A percentile compares a stretch with the other conserved stretches of the same genome.
Conservation (phyloP, 2,888 invertebrate genomes). For the Ormyrus pomaceus region DNA sequence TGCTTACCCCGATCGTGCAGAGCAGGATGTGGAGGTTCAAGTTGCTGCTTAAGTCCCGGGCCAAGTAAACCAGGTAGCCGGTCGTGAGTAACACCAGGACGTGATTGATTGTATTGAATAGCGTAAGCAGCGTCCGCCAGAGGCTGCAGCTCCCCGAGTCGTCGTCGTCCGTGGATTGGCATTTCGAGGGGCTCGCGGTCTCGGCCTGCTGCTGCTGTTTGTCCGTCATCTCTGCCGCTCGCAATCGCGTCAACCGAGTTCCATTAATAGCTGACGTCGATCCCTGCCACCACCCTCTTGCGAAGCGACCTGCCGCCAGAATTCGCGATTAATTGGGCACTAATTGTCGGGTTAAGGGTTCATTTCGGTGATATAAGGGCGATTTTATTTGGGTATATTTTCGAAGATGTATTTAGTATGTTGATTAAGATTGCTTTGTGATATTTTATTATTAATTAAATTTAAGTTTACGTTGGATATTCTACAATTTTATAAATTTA, state of each 20-base stretch:
- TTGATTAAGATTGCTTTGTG: too few relatives aligned
- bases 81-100: slow-evolving; percentile 57
- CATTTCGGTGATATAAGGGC: too few relatives aligned
- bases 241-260: background rate
- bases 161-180: background rate
- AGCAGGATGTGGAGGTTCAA: slow-evolving; percentile 57
- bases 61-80: slow-evolving; percentile 53
- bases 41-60: slow-evolving; percentile 42
- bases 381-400: too few relatives aligned
- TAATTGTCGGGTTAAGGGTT: too few relatives aligned
- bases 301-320: too few relatives aligned
- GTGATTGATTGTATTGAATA: slow-evolving; percentile 57
- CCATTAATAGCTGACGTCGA: background rate
- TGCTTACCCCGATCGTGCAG: slow-evolving; percentile 60
- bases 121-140: slow-evolving; percentile 30
- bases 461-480: too few relatives aligned
- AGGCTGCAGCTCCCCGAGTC: slow-evolving; percentile 3
- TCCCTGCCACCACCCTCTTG: too few relatives aligned
- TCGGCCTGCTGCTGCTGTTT: background rate
- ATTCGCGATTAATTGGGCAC: too few relatives aligned
- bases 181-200: background rate
- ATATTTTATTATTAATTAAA: too few relatives aligned
- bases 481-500: too few relatives aligned
- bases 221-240: background rate
- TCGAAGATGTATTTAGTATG: too few relatives aligned